A percentile compares a stretch with the other conserved stretches of the same genome.
These are phyloP conservation scores for Struthidea cinerea DNA, from an alignment of 2,113 vertebrate genomes.

Conservation along the genomic window DNA sequence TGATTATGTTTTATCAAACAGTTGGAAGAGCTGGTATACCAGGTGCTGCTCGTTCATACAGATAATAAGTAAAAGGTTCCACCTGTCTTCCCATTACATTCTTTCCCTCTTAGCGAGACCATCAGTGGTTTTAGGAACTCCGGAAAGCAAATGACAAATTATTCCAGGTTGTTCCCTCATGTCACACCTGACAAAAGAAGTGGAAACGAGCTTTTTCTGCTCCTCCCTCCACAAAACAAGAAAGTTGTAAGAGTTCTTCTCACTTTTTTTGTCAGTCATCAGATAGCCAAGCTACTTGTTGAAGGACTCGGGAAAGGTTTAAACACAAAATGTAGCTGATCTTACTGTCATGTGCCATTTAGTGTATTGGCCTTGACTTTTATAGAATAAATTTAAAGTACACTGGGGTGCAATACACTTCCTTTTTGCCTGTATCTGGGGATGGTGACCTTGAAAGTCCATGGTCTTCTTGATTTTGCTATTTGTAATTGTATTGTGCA, in stretches of 20 bases:
- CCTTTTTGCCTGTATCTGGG: background rate
- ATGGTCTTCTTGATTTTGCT: background rate
- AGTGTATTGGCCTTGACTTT: background rate
- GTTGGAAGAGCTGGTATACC: background rate
- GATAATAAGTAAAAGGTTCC: background rate
- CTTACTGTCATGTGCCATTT: background rate
- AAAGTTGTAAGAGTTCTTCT: background rate
- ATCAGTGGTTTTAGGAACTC: background rate
- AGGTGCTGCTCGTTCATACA: accelerated
- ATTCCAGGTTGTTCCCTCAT: background rate
- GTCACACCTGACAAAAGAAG: background rate
- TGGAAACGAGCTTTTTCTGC: background rate
- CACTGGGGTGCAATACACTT: background rate
- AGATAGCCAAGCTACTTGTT: background rate
- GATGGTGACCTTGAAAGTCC: background rate
- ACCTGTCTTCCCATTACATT: background rate
- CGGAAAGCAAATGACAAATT: background rate
- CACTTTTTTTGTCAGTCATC: background rate
- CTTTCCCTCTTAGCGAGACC: background rate
- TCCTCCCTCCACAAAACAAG: background rate
- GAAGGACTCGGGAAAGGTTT: background rate
- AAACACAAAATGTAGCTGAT: background rate
- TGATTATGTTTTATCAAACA: background rate
- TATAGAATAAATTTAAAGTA: background rate
- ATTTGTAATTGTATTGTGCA: background rate